Percentiles rank a stretch among this genome's conserved stretches.
Evolutionary conservation across 2,797 vertebrate genomes (phyloP).

Genomic region (Eulemur mongoz): DNA sequence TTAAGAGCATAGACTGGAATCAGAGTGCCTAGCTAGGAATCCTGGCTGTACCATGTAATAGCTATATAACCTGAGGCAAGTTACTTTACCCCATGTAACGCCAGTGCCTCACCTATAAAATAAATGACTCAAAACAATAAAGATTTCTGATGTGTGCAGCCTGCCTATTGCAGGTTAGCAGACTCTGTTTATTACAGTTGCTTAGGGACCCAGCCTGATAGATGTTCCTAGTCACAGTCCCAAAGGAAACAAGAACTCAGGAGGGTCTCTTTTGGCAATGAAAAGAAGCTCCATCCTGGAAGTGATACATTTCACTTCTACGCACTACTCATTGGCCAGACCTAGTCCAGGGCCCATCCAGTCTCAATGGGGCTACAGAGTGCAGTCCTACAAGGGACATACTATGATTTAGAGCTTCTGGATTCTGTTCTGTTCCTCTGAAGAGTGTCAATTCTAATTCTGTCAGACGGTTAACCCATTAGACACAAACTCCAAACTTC

Average conservation of each 20-base stretch:
- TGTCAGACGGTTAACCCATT: neutral
- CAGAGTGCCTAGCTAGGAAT: neutral
- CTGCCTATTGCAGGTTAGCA: accelerated
- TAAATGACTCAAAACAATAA: neutral
- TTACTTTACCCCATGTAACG: neutral
- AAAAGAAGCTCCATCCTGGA: neutral
- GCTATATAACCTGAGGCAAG: neutral
- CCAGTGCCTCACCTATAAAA: neutral
- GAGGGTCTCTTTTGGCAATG: neutral
- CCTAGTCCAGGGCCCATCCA: neutral
- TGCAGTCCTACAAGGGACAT: neutral
- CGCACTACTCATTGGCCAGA: neutral
- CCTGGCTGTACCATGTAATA: neutral
- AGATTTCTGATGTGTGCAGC: neutral
- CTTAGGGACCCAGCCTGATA: neutral
- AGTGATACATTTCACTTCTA: neutral
- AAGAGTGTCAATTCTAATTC: neutral
- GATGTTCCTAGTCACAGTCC: neutral
- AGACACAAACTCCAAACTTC: neutral
- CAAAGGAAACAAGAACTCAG: neutral
- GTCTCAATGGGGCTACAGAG: neutral
- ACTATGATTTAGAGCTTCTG: neutral
- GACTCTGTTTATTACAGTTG: neutral
- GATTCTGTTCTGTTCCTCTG: neutral
- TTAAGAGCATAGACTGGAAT: neutral